phyloP scores from a whole-genome alignment of 2,113 vertebrate species.

The Herpetotheres cachinnans region DNA sequence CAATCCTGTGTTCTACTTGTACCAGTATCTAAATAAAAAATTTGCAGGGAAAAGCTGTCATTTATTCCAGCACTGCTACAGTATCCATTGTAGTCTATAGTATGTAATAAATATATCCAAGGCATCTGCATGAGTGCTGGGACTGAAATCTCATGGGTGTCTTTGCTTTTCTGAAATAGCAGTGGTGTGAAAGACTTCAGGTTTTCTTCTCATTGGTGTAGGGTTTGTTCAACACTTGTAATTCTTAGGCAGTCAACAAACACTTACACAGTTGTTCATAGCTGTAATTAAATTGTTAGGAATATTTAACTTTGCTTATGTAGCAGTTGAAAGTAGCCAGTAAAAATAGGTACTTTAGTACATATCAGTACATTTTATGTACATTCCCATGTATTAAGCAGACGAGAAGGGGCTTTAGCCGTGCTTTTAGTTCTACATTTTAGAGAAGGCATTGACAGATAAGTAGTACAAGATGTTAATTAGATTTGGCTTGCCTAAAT shows the following conservation, averaged over 20 bases:
- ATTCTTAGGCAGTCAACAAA: not conserved
- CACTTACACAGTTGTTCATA: not conserved
- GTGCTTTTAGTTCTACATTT: not conserved
- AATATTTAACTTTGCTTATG: not conserved
- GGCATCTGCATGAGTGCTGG: not conserved
- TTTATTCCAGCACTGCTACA: not conserved
- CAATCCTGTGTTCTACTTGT: not conserved
- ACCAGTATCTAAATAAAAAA: not conserved
- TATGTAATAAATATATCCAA: not conserved
- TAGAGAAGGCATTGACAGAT: not conserved
- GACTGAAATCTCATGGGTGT: not conserved
- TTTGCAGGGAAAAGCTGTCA: not conserved
- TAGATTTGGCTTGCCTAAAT: slow-evolving; percentile 10
- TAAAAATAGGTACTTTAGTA: not conserved
- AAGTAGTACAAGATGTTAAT: not conserved
- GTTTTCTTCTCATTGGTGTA: not conserved
- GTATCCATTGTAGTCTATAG: not conserved
- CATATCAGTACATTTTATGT: not conserved
- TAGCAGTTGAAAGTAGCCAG: not conserved
- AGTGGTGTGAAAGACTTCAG: not conserved
- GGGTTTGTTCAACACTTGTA: not conserved
- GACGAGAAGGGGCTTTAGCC: not conserved
- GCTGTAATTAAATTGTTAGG: not conserved
- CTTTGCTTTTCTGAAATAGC: not conserved
- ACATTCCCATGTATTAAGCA: not conserved